Evolutionary conservation across 2,888 invertebrate species (phyloP).

Genomic region (Pinctada fucata): DNA sequence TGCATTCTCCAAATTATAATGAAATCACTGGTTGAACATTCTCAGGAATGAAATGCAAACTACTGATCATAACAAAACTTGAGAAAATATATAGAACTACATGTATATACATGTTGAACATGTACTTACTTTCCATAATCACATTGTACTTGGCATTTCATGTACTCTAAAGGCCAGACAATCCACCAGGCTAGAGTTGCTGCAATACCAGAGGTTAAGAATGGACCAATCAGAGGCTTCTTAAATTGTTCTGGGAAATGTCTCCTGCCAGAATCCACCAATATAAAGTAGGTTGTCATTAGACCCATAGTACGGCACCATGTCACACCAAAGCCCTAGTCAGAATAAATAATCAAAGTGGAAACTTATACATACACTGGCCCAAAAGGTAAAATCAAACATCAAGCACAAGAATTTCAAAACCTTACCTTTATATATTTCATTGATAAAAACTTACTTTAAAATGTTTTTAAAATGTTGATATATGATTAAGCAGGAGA

Average conservation of each 20-base stretch:
- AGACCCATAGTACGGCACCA: conserved; percentile 72
- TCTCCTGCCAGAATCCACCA: conserved; percentile 71
- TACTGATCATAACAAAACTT: too few species aligned
- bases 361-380: neutral
- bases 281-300: conserved; percentile 73
- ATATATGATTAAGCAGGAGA: too few species aligned
- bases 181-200: conserved; percentile 75
- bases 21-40: too few species aligned
- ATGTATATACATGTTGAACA: neutral
- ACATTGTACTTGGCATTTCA: conserved; percentile 75
- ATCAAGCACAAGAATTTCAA: neutral
- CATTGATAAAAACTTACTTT: too few species aligned
- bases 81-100: neutral
- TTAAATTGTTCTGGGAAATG: conserved; percentile 73
- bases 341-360: neutral
- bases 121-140: conserved; percentile 69
- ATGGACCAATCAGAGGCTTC: conserved; percentile 71
- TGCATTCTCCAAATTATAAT: too few species aligned
- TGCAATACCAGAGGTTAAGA: conserved; percentile 71
- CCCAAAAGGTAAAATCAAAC: neutral
- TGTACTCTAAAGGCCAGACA: conserved; percentile 75
- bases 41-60: too few species aligned
- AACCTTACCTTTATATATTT: too few species aligned
- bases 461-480: too few species aligned
- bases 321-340: conserved; percentile 73